phyloP scores from a whole-genome alignment of 2,797 vertebrate genomes.

The Sebastes oblongus region DNA sequence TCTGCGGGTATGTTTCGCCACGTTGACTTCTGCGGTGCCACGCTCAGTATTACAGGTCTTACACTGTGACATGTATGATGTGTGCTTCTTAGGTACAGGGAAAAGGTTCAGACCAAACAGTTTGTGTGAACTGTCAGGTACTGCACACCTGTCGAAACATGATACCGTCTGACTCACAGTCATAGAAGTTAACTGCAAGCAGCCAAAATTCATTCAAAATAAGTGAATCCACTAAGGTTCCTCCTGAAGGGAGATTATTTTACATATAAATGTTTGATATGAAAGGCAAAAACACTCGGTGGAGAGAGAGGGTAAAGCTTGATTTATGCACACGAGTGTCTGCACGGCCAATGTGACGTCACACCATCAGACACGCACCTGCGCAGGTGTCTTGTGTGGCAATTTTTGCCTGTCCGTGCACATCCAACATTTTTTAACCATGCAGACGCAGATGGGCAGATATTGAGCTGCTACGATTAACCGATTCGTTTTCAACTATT shows the following conservation, averaged over 20 bases:
- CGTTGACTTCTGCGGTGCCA: conserved; percentile 26
- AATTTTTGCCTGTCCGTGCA: too few species aligned
- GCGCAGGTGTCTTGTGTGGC: too few species aligned
- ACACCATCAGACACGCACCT: too few species aligned
- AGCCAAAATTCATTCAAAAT: conserved; percentile 2
- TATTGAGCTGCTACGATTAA: too few species aligned
- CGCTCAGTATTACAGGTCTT: conserved; percentile 15
- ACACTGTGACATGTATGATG: conserved; percentile 10
- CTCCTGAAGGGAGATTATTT: conserved; percentile 36
- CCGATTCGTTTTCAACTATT: too few species aligned
- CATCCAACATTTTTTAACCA: fast-evolving
- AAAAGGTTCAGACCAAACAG: background rate
- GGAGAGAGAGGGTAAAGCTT: background rate
- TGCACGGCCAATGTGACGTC: too few species aligned
- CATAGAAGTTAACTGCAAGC: background rate
- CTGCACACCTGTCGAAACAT: conserved; percentile 19
- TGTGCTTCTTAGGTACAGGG: background rate
- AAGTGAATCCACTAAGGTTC: conserved; percentile 5
- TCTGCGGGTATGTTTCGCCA: conserved; percentile 31
- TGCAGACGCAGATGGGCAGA: too few species aligned
- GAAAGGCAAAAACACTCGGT: conserved; percentile 14
- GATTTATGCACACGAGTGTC: too few species aligned
- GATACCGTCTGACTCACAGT: background rate
- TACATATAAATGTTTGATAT: conserved; percentile 50
- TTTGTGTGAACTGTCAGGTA: conserved; percentile 7